Evolutionary conservation across 2,888 invertebrate genomes (phyloP).

Genomic region (Tetrapedia diversipes): DNA sequence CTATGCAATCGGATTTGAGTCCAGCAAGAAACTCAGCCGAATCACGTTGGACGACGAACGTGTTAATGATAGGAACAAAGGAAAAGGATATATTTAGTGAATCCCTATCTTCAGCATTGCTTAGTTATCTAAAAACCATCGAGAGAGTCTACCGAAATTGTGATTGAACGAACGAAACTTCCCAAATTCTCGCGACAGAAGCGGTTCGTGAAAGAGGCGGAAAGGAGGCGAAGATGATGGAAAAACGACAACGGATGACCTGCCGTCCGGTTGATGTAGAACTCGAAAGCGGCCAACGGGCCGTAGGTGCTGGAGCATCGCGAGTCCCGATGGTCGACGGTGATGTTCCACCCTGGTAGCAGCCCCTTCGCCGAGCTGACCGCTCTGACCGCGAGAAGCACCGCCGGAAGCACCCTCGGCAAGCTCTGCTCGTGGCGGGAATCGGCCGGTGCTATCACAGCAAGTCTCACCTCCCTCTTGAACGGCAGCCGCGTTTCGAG

Average conservation of each 20-base stretch:
- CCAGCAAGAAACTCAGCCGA: no score
- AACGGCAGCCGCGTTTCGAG: constrained; percentile 15
- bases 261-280: constrained; percentile 87
- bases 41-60: no score
- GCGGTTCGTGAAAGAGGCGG: background rate
- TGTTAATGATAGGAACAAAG: no score
- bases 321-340: constrained; percentile 89
- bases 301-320: constrained; percentile 91
- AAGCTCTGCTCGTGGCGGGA: constrained; percentile 86
- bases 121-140: no score
- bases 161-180: no score
- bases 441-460: constrained; percentile 87
- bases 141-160: no score
- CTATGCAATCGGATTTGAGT: no score
- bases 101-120: no score
- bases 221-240: background rate
- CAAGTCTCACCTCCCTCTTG: constrained; percentile 84
- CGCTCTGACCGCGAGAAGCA: constrained; percentile 87
- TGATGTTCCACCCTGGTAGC: constrained; percentile 88
- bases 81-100: no score
- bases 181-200: no score
- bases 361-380: constrained; percentile 86
- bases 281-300: constrained; percentile 91
- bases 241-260: constrained; percentile 81
- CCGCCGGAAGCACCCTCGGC: constrained; percentile 88